Evolutionary conservation across 2,888 invertebrate species (phyloP).

Genomic region (Drosophila algonquin): DNA sequence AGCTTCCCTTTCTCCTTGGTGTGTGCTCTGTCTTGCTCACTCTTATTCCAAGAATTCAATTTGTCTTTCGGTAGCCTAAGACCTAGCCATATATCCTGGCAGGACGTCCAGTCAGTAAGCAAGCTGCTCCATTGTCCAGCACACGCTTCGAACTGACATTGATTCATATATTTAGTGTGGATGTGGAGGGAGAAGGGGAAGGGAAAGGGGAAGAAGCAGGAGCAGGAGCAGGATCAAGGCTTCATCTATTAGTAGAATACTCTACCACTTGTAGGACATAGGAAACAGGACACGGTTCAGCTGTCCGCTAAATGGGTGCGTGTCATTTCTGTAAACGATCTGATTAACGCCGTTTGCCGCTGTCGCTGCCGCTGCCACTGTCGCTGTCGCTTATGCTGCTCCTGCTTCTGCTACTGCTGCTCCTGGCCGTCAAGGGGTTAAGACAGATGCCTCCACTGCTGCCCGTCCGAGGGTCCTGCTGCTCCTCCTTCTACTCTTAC

Average conservation of each 20-base stretch:
- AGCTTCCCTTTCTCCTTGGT: constrained; percentile 39
- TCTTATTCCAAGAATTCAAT: constrained; percentile 73
- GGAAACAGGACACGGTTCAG: constrained; percentile 28
- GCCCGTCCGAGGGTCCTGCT: constrained; percentile 31
- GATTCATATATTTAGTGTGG: constrained; percentile 79
- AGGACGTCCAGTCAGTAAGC: constrained; percentile 56
- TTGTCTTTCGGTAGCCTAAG: constrained; percentile 73
- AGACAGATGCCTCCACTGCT: constrained; percentile 34
- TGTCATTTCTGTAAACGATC: constrained; percentile 67
- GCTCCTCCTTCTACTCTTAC: constrained; percentile 10
- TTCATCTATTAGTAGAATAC: constrained; percentile 21
- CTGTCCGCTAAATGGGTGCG: constrained; percentile 48
- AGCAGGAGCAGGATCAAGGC: constrained; percentile 1
- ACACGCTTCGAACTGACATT: constrained; percentile 78
- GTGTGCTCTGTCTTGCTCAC: constrained; percentile 33
- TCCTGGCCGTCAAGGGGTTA: constrained; percentile 68
- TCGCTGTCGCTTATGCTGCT: background rate
- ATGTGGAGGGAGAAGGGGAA: constrained; percentile 15
- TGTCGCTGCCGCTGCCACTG: background rate
- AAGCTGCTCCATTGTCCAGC: constrained; percentile 77
- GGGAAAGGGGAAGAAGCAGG: constrained; percentile 9
- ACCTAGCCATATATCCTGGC: constrained; percentile 56
- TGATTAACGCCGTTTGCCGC: constrained; percentile 64
- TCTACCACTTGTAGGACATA: constrained; percentile 39
- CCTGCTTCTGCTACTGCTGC: background rate